Evolutionary conservation across 1,140 invertebrate genomes (phyloP).

Genomic region (Drosophila cardini): DNA sequence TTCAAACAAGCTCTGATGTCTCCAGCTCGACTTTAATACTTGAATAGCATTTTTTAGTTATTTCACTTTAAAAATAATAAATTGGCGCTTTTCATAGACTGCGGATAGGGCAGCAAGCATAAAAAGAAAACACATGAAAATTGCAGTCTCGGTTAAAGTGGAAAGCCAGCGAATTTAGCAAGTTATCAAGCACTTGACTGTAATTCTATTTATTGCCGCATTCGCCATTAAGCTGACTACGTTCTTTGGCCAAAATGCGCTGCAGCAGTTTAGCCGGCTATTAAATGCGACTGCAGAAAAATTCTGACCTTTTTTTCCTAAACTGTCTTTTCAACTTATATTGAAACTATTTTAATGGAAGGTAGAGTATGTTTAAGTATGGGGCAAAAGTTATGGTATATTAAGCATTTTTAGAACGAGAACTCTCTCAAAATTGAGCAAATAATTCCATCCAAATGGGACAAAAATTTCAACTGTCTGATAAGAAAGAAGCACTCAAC

Average conservation of each 20-base stretch:
- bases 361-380: no score
- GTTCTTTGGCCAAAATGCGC: conserved; percentile 25
- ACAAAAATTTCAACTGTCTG: no score
- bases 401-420: no score
- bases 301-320: neutral
- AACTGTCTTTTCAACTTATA: neutral
- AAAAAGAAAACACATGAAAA: conserved; percentile 13
- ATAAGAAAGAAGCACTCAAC: no score
- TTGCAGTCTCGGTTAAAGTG: conserved; percentile 19
- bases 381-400: no score
- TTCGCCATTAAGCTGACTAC: conserved; percentile 59
- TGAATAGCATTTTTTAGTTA: conserved; percentile 36
- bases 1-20: conserved; percentile 24
- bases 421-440: no score
- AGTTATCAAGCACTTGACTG: conserved; percentile 80
- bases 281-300: neutral
- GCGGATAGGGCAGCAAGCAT: conserved; percentile 5
- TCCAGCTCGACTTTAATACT: conserved; percentile 49
- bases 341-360: no score
- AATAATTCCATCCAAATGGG: no score
- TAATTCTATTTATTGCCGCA: conserved; percentile 81
- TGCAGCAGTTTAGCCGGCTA: conserved; percentile 1
- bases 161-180: conserved; percentile 62
- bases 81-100: conserved; percentile 56
- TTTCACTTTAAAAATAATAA: conserved; percentile 66